These are phyloP conservation scores for Novumbra hubbsi DNA, from an alignment of 2,797 vertebrate genomes.

Conservation along the genomic window DNA sequence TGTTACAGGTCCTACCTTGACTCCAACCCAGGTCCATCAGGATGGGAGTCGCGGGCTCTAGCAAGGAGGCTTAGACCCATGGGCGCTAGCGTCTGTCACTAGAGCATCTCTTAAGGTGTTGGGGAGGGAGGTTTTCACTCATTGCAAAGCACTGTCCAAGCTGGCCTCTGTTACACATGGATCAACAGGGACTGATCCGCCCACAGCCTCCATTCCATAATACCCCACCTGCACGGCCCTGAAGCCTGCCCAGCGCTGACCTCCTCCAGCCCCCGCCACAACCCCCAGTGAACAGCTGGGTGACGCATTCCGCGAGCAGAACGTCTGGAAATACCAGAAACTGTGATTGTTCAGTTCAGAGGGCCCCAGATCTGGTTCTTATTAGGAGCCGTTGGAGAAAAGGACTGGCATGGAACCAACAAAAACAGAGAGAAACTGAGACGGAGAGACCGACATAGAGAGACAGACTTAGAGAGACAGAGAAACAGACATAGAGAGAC, in stretches of 20 bases:
- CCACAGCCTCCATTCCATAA: constrained; percentile 33
- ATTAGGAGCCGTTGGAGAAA: constrained; percentile 66
- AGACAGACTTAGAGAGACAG: constrained; percentile 6
- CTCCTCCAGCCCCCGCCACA: constrained; percentile 53
- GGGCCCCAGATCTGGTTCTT: constrained; percentile 64
- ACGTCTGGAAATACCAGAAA: constrained; percentile 67
- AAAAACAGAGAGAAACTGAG: neutral
- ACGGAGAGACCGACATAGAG: neutral
- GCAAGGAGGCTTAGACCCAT: no score
- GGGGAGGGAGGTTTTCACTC: no score
- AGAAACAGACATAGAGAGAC: constrained; percentile 6
- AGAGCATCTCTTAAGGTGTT: no score
- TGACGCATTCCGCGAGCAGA: constrained; percentile 63
- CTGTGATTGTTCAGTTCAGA: constrained; percentile 59
- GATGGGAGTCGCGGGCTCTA: no score
- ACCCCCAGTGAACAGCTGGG: constrained; percentile 66
- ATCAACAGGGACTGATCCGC: neutral
- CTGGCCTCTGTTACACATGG: no score
- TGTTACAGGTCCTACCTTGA: no score
- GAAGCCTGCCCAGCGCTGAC: constrained; percentile 63
- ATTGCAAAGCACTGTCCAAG: no score
- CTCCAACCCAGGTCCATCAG: no score
- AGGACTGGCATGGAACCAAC: constrained; percentile 60
- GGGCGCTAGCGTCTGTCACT: no score
- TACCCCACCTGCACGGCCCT: constrained; percentile 56